Base-by-base conservation (phyloP, 2,888 invertebrate genomes). In the Allolobophora icterica region DNA sequence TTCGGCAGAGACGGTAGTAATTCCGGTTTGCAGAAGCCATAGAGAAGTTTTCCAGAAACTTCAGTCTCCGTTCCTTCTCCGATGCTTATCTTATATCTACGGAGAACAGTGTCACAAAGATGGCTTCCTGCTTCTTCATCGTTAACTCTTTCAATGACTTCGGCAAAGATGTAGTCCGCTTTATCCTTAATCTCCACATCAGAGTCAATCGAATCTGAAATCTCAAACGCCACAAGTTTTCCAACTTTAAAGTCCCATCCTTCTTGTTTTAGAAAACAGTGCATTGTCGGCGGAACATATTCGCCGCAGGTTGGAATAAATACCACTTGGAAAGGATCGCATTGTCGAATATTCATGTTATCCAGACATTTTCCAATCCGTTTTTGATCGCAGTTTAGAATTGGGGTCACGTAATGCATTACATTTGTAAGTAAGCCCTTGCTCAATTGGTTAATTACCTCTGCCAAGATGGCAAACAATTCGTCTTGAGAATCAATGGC, bases 151-250 rank as follows among this genome's bases (percentile, higher is more conserved):
- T 92, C 92, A 84, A 92, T 34, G 35, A 93, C 92, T n/a, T 92
- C 92, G n/a, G 93, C 93, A 87, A 93, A 93, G 24, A 93, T 90
- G 89, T 92, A 92, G 33, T 92, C 93, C 19, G 91, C 91, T 21
- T 90, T 89, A 13, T 92, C 93, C 8, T 84, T 91, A 21, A 91
- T 91, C 30, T 92, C 92, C 5, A 1, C 84, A 34, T 35, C 35
- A 84, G 34, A 34, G 17, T 84, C 84, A 35, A 84, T 84, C 5
- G 30, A 84, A 90, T 93, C 93, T 21, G 92, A 92, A n/a, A 93
- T 90, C 84, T 93, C 93, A 90, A 91, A 93, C 21, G 92, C 93
- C n/a, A 93, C 92, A 91, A 93, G 93, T 90, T 93, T 93, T 5
- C 93, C 93, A 3, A 89, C 34, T 35, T 92, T 92, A 89, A 92